Evolutionary conservation across 2,113 vertebrate species (phyloP), one percentile per base, ranked within the genome.

Genomic region (Eublepharis macularius): DNA sequence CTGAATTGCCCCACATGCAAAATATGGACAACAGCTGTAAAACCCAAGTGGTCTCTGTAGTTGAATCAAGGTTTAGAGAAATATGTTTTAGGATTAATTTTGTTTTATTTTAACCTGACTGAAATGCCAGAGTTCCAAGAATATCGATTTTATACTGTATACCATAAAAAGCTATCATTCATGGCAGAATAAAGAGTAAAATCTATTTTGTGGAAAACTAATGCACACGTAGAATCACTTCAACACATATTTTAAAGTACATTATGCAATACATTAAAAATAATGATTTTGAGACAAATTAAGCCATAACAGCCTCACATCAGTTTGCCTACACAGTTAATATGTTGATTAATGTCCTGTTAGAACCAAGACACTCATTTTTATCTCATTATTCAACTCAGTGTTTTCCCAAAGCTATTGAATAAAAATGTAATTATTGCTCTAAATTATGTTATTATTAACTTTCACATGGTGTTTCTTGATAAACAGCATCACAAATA

Each of bases 311-410:
- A 91, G 88, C 91, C 89, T 95, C 94, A 94, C 92, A 96, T 96
- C 96, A 95, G 95, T 96, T 96, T 95, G 91, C 91, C 93, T 92
- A 94, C 95, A 95, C 90, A 86, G 95, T 94, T 97, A 97, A 96
- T 96, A 90, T 90, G 95, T 95, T 96, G 96, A 97, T 97, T 96
- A 96, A 97, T 97, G 94, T 95, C 95, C 96, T 96, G 94, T 95
- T 96, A 96, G 94, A 92, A 88, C 92, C 16, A 83, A 95, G 94
- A 93, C 84, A 87, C 92, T 96, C 92, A 94, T 96, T 96, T 96
- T 96, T 97, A 93, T 93, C 94, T 96, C 96, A 95, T 96, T 96
- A 96, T 94, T 96, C 92, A 94, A 93, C 83, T 76, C 82, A 60
- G 78, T 95, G 93, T 97, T 97, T 96, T 95, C 93, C 94, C 93